Percentiles rank a stretch among this genome's conserved stretches.
phyloP scores from a whole-genome alignment of 2,113 vertebrate species.

The Trichomycterus rosablanca region DNA sequence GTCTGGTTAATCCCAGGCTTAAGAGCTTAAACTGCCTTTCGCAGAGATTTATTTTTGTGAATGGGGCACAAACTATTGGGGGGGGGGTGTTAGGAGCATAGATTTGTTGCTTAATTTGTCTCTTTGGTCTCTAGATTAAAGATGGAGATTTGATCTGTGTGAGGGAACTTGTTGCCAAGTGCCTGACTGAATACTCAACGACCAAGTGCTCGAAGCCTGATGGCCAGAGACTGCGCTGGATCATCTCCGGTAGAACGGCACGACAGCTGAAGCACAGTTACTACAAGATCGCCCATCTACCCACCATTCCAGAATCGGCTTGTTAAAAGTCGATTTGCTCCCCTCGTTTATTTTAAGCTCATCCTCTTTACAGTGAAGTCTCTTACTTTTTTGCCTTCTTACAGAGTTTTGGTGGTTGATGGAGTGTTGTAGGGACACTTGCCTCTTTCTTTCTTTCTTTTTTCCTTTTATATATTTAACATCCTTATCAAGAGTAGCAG shows the following conservation, averaged over 20 bases:
- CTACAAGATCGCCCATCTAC: slow-evolving; percentile 89
- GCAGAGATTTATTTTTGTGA: too few relatives aligned
- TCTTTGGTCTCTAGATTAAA: slow-evolving; percentile 78
- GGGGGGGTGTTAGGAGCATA: too few relatives aligned
- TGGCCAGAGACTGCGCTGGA: slow-evolving; percentile 88
- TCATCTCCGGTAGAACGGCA: slow-evolving; percentile 89
- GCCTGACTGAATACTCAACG: slow-evolving; percentile 85
- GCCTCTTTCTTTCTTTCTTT: slow-evolving; percentile 43
- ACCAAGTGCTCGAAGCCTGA: slow-evolving; percentile 85
- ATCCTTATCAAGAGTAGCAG: slow-evolving; percentile 42
- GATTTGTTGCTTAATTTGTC: too few relatives aligned
- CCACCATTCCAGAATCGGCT: slow-evolving; percentile 87
- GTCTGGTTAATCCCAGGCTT: too few relatives aligned
- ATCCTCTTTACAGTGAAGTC: background rate
- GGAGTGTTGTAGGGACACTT: slow-evolving; percentile 15
- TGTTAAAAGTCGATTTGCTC: slow-evolving; percentile 51
- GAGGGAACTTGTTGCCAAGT: slow-evolving; percentile 85
- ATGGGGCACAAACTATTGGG: too few relatives aligned
- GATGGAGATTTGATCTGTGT: slow-evolving; percentile 79
- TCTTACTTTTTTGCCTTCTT: slow-evolving; percentile 41
- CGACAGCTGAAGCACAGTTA: slow-evolving; percentile 89
- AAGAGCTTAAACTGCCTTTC: too few relatives aligned
- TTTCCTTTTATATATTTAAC: slow-evolving; percentile 36
- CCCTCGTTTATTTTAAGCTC: background rate
- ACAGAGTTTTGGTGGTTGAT: slow-evolving; percentile 40